phyloP scores from a whole-genome alignment of 2,888 invertebrate genomes.

The Acrocyrtus sp. region DNA sequence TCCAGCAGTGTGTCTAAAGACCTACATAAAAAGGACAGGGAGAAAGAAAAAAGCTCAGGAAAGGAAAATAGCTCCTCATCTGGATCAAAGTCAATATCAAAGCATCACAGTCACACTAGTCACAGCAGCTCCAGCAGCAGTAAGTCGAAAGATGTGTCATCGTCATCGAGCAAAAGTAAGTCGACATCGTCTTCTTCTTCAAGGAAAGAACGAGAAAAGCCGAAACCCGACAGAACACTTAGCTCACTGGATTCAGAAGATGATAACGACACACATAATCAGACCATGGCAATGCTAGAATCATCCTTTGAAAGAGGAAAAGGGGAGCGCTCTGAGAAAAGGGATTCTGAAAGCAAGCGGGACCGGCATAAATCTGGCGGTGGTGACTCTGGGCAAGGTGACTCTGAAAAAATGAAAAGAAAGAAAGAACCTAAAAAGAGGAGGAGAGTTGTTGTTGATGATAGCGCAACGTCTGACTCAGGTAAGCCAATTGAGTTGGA shows the following conservation, averaged over 20 bases:
- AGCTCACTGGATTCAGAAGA: constrained; percentile 63
- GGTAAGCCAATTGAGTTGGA: constrained; percentile 70
- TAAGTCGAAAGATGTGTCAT: constrained; percentile 33
- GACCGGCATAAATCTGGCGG: constrained; percentile 61
- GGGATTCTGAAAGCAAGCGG: constrained; percentile 57
- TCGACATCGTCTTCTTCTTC: constrained; percentile 28
- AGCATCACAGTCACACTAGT: constrained; percentile 30
- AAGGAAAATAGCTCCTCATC: constrained; percentile 49
- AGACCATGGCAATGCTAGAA: constrained; percentile 14
- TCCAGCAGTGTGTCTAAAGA: constrained; percentile 21
- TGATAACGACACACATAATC: constrained; percentile 17
- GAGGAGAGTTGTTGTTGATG: constrained; percentile 60
- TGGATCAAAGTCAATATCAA: constrained; percentile 17
- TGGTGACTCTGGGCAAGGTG: constrained; percentile 64
- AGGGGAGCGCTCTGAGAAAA: constrained; percentile 65
- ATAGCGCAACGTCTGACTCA: constrained; percentile 66
- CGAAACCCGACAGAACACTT: constrained; percentile 50
- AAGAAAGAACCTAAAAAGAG: constrained; percentile 60
- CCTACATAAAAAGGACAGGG: constrained; percentile 54
- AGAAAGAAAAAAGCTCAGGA: constrained; percentile 56
- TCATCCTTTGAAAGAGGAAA: constrained; percentile 64
- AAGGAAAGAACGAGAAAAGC: constrained; percentile 45
- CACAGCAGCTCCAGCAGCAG: constrained; percentile 35
- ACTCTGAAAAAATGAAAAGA: constrained; percentile 63
- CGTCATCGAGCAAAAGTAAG: constrained; percentile 33